These are phyloP conservation scores for Leucophenga varia DNA, from an alignment of 1,140 invertebrate species.

Conservation along the genomic window DNA sequence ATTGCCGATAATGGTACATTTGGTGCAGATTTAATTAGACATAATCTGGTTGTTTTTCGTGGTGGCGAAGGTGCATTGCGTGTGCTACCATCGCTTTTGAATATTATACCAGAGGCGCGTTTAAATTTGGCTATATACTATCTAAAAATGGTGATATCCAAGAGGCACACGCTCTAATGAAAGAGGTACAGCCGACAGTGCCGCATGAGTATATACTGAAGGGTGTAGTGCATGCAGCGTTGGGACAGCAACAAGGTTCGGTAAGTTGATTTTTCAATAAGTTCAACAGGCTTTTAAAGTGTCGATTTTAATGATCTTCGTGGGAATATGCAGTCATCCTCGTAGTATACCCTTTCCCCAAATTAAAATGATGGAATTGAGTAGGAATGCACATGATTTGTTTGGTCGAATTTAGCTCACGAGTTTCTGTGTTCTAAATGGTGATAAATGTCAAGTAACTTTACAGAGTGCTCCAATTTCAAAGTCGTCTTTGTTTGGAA, in stretches of 20 bases:
- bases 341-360: no score
- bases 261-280: constrained; percentile 62
- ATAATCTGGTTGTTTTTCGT: constrained; percentile 95
- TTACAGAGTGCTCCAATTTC: no score
- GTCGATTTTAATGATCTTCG: neutral
- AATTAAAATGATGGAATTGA: no score
- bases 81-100: constrained; percentile 86
- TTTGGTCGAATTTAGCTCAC: no score
- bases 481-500: no score
- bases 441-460: no score
- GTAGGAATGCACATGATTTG: no score
- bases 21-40: constrained; percentile 89
- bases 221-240: constrained; percentile 90
- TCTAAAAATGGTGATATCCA: constrained; percentile 85
- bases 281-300: neutral
- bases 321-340: neutral
- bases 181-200: constrained; percentile 88
- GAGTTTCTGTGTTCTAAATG: no score
- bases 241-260: constrained; percentile 89
- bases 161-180: constrained; percentile 88
- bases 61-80: constrained; percentile 91
- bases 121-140: constrained; percentile 96
- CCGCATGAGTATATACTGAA: constrained; percentile 97
- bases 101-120: constrained; percentile 94
- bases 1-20: constrained; percentile 83